Evolutionary conservation across 2,797 vertebrate genomes (phyloP).

Genomic region (Falco concolor): DNA sequence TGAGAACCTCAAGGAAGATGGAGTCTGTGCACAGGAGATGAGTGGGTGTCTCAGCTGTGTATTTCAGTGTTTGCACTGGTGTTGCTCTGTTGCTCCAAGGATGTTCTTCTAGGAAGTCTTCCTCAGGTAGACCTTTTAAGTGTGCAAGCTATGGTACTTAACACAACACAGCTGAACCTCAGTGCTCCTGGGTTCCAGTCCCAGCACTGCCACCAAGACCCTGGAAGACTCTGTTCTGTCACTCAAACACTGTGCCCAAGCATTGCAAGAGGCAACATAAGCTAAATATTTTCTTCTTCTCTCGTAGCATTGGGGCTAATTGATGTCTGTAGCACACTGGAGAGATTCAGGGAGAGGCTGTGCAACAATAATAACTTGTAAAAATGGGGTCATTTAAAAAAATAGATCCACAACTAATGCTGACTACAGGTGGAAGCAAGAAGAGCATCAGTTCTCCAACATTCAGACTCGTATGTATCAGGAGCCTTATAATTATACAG

Average conservation of each 20-base stretch:
- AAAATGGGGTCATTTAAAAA: background rate
- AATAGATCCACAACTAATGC: background rate
- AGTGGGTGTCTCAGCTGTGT: background rate
- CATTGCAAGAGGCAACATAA: background rate
- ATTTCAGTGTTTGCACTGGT: background rate
- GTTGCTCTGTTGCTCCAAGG: background rate
- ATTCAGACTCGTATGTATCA: background rate
- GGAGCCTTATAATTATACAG: background rate
- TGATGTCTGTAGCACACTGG: background rate
- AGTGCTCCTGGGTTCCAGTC: background rate
- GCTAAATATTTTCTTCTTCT: background rate
- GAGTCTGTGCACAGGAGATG: background rate
- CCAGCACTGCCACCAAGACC: fast-evolving
- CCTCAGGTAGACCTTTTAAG: background rate
- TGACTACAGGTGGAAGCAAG: background rate
- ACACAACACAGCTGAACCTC: background rate
- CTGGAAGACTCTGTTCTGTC: background rate
- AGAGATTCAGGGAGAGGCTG: background rate
- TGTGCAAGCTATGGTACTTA: background rate
- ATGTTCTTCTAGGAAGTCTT: background rate
- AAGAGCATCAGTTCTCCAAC: background rate
- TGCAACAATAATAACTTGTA: background rate
- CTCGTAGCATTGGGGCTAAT: background rate
- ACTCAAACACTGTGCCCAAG: background rate
- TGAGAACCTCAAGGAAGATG: background rate